These are phyloP conservation scores for Gymnobelideus leadbeateri DNA, from an alignment of 2,113 vertebrate genomes.

Conservation along the genomic window DNA sequence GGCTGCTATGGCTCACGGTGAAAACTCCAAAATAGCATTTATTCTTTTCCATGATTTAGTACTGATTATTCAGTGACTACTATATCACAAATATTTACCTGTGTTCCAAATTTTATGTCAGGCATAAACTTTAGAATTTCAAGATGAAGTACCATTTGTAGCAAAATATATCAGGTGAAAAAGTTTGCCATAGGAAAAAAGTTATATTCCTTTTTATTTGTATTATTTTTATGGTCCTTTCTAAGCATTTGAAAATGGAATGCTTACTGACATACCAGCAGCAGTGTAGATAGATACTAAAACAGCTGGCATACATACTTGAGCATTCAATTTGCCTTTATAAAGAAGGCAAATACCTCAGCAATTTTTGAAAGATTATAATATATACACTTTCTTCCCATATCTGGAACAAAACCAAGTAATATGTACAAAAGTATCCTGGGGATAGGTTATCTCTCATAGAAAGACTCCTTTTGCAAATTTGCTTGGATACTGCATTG, in stretches of 20 bases:
- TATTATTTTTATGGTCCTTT: not conserved
- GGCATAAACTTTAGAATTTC: not conserved
- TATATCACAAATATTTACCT: not conserved
- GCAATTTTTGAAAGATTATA: not conserved
- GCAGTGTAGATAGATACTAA: not conserved
- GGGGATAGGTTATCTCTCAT: slow-evolving; percentile 17
- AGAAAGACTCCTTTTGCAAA: not conserved
- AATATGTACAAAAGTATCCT: slow-evolving; percentile 1
- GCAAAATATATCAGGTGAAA: fast-evolving
- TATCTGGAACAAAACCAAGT: slow-evolving; percentile 29
- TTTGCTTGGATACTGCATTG: not conserved
- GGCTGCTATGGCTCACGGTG: not conserved
- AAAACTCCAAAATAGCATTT: not conserved
- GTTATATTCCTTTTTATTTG: not conserved
- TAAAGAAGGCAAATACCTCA: fast-evolving
- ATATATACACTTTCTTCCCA: not conserved
- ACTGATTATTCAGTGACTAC: not conserved
- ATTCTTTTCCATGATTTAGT: not conserved
- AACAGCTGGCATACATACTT: no score
- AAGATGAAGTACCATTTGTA: not conserved
- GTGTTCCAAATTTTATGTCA: not conserved
- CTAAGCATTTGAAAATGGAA: not conserved
- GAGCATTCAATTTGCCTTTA: not conserved
- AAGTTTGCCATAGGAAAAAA: not conserved
- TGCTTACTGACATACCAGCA: not conserved